phyloP scores from a whole-genome alignment of 2,888 invertebrate species.

The Muschampia plurimacula region DNA sequence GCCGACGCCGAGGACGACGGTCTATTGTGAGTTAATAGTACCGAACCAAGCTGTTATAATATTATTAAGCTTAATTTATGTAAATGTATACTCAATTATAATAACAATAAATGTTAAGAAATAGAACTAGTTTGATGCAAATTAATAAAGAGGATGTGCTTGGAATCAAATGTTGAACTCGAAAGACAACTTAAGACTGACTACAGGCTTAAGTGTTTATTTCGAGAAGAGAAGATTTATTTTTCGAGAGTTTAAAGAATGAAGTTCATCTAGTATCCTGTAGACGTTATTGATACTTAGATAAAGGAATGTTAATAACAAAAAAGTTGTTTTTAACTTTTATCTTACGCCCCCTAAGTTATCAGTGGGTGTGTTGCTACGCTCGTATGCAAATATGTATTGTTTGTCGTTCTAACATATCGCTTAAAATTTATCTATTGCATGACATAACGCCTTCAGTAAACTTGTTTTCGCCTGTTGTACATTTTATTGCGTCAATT shows the following conservation, averaged over 20 bases:
- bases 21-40: slow-evolving; percentile 30
- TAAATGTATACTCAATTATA: not conserved
- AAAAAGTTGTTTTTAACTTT: slow-evolving; percentile 48
- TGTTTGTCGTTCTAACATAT: slow-evolving; percentile 34
- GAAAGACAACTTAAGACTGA: not conserved
- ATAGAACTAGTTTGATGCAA: not conserved
- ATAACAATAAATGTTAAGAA: not conserved
- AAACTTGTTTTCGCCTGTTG: slow-evolving; percentile 21
- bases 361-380: slow-evolving; percentile 61
- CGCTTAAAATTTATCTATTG: slow-evolving; percentile 27
- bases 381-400: slow-evolving; percentile 40
- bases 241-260: not conserved
- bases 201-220: not conserved
- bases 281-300: not conserved
- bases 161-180: not conserved
- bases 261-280: slow-evolving; percentile 1
- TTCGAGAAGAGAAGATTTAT: not conserved
- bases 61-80: not conserved
- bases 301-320: not conserved
- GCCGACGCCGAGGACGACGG: slow-evolving; percentile 47
- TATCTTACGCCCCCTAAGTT: slow-evolving; percentile 57
- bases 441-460: slow-evolving; percentile 25
- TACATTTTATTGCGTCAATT: slow-evolving; percentile 1
- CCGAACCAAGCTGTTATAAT: slow-evolving; percentile 29
- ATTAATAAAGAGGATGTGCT: not conserved